Conservation (phyloP, 2,888 invertebrate genomes). For the Leptura quadrifasciata region DNA sequence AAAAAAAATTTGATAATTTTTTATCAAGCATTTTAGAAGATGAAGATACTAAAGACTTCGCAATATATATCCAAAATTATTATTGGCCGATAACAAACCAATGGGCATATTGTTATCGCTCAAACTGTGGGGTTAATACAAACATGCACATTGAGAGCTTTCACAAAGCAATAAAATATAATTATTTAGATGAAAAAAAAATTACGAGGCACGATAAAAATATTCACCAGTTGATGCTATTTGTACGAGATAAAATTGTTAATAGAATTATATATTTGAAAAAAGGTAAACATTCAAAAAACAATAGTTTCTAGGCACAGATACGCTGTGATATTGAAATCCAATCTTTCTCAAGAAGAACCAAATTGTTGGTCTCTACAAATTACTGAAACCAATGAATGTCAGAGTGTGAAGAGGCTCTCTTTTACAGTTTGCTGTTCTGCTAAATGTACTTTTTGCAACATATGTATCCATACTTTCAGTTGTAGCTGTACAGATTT, state of each 20-base stretch:
- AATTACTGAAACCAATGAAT: neutral
- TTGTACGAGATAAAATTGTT: constrained; percentile 8
- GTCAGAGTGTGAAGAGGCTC: constrained; percentile 4
- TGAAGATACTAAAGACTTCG: constrained; percentile 11
- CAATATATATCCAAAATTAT: neutral
- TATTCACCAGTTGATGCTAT: constrained; percentile 11
- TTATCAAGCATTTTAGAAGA: constrained; percentile 11
- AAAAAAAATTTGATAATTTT: constrained; percentile 4
- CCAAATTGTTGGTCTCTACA: constrained; percentile 11
- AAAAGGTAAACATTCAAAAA: constrained; percentile 9
- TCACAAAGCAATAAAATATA: constrained; percentile 6
- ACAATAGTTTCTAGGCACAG: constrained; percentile 9
- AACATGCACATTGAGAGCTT: constrained; percentile 11
- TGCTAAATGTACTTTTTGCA: constrained; percentile 2
- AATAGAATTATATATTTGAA: constrained; percentile 6
- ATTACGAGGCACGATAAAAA: neutral
- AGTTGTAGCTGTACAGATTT: constrained; percentile 11
- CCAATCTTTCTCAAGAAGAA: neutral
- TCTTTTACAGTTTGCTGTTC: constrained; percentile 11
- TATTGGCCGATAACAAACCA: constrained; percentile 1
- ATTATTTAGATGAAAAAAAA: neutral
- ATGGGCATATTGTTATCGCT: constrained; percentile 11
- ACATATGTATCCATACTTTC: constrained; percentile 9
- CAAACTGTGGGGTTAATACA: constrained; percentile 1
- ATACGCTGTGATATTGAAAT: constrained; percentile 3